phyloP scores from a whole-genome alignment of 2,888 invertebrate species.

The Tachina grossa region DNA sequence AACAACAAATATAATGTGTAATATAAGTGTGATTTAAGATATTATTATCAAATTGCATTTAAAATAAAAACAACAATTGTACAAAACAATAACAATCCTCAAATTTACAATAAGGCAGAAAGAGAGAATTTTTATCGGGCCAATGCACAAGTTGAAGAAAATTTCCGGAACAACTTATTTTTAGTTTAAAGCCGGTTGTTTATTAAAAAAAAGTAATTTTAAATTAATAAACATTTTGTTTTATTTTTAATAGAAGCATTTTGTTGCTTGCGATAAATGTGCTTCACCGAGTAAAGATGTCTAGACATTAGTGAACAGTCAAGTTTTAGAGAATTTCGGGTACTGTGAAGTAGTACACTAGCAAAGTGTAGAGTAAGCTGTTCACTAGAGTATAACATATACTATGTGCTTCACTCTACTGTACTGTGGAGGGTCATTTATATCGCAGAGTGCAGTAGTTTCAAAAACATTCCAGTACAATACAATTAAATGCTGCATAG shows the following conservation, averaged over 20 bases:
- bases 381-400: no score
- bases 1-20: not conserved
- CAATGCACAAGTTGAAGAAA: conserved; percentile 58
- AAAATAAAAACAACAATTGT: conserved; percentile 43
- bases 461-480: no score
- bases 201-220: not conserved
- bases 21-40: not conserved
- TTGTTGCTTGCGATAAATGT: not conserved
- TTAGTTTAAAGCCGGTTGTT: not conserved
- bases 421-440: no score
- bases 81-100: conserved; percentile 19
- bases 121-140: conserved; percentile 60
- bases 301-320: no score
- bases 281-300: no score
- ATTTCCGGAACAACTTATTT: conserved; percentile 61
- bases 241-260: not conserved
- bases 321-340: no score
- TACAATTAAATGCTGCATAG: no score
- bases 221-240: not conserved
- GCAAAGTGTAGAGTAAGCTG: no score
- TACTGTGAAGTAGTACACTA: no score
- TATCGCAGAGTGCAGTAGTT: no score
- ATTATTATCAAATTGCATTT: conserved; percentile 21
- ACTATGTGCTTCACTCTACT: no score
- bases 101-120: not conserved